These are phyloP conservation scores for Sebastes alutus DNA, from an alignment of 2,797 vertebrate species.

Conservation along the genomic window DNA sequence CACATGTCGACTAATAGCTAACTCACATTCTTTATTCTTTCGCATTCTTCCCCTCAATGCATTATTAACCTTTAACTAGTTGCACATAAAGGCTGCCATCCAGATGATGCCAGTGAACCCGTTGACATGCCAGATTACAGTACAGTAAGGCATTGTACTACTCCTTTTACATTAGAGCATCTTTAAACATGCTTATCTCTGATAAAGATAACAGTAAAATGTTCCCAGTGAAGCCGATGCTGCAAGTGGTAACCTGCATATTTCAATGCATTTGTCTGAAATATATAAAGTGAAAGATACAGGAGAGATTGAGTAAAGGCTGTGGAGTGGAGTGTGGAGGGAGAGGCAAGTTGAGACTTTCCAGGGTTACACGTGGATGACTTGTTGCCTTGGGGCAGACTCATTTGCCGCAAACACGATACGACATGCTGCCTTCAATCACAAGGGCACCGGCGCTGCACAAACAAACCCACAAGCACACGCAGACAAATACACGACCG, in stretches of 20 bases:
- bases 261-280: neutral
- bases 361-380: conserved; percentile 61
- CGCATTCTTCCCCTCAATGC: conserved; percentile 37
- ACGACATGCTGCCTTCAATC: conserved; percentile 64
- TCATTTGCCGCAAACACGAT: conserved; percentile 60
- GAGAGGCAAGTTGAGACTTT: conserved; percentile 62
- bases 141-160: neutral
- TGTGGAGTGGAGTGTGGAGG: neutral
- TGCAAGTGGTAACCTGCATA: neutral
- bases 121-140: neutral
- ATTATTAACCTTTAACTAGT: conserved; percentile 59
- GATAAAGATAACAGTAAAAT: neutral
- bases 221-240: neutral
- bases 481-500: conserved; percentile 3
- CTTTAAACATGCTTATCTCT: neutral
- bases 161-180: neutral
- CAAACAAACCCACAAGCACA: conserved; percentile 24
- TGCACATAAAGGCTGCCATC: neutral
- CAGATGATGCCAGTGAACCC: conserved; percentile 18
- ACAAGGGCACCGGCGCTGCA: conserved; percentile 11
- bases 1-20: conserved; percentile 63
- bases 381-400: conserved; percentile 57
- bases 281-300: conserved; percentile 2
- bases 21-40: conserved; percentile 69
- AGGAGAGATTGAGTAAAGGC: neutral